Base-by-base conservation (phyloP, 2,888 invertebrate genomes). In the Hyalella azteca region DNA sequence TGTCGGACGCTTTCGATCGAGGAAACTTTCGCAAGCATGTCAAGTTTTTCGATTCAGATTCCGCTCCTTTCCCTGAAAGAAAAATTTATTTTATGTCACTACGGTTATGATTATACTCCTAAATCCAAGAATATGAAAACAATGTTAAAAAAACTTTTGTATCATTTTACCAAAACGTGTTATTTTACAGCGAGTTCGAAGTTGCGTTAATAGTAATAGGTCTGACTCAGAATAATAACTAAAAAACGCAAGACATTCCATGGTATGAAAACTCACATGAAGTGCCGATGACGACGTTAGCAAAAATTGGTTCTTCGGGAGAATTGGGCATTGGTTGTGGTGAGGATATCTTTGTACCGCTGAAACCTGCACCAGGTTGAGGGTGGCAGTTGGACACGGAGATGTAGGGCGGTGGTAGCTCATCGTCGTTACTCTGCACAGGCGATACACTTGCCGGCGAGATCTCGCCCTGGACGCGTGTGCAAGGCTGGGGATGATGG, bases 281-380 rank as follows among this genome's bases (percentile, higher is more conserved):
- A 13, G 75, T 75, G 13, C 75, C 75, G 7, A 75, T 75, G 40
- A 41, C 75, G 45, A 75, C 75, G 36, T 75, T 75, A 15, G 75
- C 75, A 48, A 75, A 75, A 75, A 75, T 75, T 75, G 75, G 45
- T 39, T 75, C 75, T 39, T 75, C 75, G 26, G n/a, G 75, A 22
- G 75, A 22, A 11, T 75, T 45, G 22, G 75, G 75, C 9, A 45
- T 41, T 19, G 26, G 41, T 66, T 36, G 66, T n/a, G n/a, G n/a
- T 32, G 36, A 66, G 36, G 66, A 32, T 5, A 36, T 66, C n/a
- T 7, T 32, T 13, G 22, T 32, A 22, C 13, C 59, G 11, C 59
- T 29, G 7, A 32, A 5, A 26, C 36, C 66, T 19, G 36, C 66
- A 0, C 36, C 66, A 11, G 66, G 66, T 19, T 66, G 66, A 36